Conservation (phyloP, 2,888 invertebrate species). For the Plagodis dolabraria region DNA sequence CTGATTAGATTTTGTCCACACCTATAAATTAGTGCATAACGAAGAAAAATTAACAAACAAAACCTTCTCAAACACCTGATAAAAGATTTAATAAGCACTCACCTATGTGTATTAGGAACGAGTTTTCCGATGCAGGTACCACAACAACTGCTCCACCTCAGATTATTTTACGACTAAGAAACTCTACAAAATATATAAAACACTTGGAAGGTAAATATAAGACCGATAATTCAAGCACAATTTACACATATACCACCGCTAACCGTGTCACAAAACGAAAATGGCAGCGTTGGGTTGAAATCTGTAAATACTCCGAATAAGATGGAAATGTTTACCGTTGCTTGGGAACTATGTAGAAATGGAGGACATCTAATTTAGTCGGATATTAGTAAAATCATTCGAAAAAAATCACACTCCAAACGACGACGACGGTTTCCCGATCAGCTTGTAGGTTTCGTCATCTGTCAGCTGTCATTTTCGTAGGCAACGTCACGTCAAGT, state of each 20-base stretch:
- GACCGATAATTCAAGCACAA: conserved; percentile 54
- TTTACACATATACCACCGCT: conserved; percentile 71
- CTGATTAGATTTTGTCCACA: conserved; percentile 1
- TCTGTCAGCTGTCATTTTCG: not conserved
- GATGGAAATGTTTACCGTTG: conserved; percentile 22
- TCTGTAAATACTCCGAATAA: conserved; percentile 49
- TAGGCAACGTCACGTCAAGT: not conserved
- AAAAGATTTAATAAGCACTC: conserved; percentile 63
- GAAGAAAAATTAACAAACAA: conserved; percentile 6
- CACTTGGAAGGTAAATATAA: conserved; percentile 58
- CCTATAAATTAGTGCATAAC: not conserved
- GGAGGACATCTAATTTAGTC: not conserved
- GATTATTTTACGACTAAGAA: conserved; percentile 49
- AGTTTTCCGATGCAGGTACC: conserved; percentile 55
- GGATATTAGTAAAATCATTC: conserved; percentile 8
- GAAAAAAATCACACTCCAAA: conserved; percentile 1
- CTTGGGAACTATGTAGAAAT: conserved; percentile 13
- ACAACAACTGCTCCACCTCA: conserved; percentile 51
- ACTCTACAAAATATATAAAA: conserved; percentile 52
- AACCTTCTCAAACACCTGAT: conserved; percentile 26
- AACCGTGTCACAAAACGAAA: conserved; percentile 83
- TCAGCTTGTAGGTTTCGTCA: not conserved
- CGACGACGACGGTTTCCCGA: not conserved
- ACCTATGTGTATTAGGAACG: conserved; percentile 77
- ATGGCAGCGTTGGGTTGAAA: conserved; percentile 80